Conservation (phyloP, 2,888 invertebrate genomes). For the Synanthedon andrenaeformis region DNA sequence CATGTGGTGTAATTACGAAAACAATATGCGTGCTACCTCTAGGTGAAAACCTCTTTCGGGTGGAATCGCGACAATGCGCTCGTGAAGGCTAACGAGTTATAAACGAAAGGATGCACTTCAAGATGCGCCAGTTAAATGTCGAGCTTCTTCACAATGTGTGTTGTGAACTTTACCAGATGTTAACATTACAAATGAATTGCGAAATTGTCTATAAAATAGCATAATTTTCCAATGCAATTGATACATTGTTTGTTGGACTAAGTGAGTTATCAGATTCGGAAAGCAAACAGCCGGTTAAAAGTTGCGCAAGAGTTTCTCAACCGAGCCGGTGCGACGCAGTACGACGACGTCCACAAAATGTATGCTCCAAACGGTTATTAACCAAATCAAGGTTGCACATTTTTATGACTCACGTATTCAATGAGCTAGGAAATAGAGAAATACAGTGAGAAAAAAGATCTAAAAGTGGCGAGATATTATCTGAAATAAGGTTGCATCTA, state of each 20-base stretch:
- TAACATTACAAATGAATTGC: conserved; percentile 8
- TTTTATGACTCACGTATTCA: conserved; percentile 29
- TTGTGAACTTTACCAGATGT: conserved; percentile 35
- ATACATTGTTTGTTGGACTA: conserved; percentile 7
- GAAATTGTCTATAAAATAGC: conserved; percentile 5
- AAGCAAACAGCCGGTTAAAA: conserved; percentile 18
- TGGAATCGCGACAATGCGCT: conserved; percentile 35
- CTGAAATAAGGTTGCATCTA: background rate
- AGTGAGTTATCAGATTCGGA: conserved; percentile 24
- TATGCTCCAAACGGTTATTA: conserved; percentile 21
- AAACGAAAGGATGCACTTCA: conserved; percentile 54
- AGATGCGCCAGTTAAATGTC: conserved; percentile 50
- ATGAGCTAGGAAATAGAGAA: conserved; percentile 13
- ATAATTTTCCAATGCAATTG: conserved; percentile 3
- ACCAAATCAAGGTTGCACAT: conserved; percentile 31
- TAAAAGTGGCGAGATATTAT: background rate
- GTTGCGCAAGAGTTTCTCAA: conserved; percentile 36
- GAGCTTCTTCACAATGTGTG: conserved; percentile 28
- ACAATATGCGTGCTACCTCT: conserved; percentile 4
- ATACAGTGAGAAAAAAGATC: background rate
- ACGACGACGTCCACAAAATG: conserved; percentile 11
- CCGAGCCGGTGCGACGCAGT: conserved; percentile 8
- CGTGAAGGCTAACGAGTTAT: conserved; percentile 50
- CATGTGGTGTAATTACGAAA: conserved; percentile 35
- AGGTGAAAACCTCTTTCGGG: conserved; percentile 9